Conservation (phyloP, 2,888 invertebrate species). For the Salpingus planirostris region DNA sequence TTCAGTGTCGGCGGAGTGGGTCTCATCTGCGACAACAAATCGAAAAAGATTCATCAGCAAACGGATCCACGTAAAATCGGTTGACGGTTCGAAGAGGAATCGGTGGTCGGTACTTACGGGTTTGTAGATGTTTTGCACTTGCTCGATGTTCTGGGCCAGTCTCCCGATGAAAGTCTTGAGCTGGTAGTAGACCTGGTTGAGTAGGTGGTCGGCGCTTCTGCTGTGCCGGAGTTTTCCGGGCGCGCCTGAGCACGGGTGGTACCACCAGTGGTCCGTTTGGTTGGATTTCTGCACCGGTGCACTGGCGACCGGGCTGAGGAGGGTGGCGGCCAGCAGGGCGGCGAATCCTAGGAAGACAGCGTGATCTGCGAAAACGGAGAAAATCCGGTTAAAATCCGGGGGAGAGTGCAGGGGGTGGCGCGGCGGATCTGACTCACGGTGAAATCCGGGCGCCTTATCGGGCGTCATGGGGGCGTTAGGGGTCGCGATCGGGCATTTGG, state of each 20-base stretch:
- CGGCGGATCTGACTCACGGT: slow-evolving; percentile 11
- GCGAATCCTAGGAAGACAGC: slow-evolving; percentile 5
- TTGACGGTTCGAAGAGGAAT: too few relatives aligned
- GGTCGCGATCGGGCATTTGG: slow-evolving; percentile 7
- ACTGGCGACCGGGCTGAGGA: slow-evolving; percentile 15
- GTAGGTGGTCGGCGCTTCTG: slow-evolving; percentile 20
- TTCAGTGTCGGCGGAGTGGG: background rate
- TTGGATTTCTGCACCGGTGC: slow-evolving; percentile 18
- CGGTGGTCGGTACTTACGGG: too few relatives aligned
- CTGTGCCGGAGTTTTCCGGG: slow-evolving; percentile 18
- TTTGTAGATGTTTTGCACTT: slow-evolving; percentile 12
- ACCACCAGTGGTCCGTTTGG: slow-evolving; percentile 20
- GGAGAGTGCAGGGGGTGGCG: slow-evolving; percentile 4
- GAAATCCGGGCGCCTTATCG: slow-evolving; percentile 8
- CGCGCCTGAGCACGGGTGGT: slow-evolving; percentile 21
- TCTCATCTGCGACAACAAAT: too few relatives aligned
- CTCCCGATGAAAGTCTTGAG: slow-evolving; percentile 18
- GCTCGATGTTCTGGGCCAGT: slow-evolving; percentile 16
- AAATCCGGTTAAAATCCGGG: slow-evolving; percentile 1
- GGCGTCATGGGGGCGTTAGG: slow-evolving; percentile 2
- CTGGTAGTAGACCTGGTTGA: slow-evolving; percentile 7
- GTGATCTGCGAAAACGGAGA: slow-evolving; percentile 1
- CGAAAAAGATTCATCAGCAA: too few relatives aligned
- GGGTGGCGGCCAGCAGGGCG: slow-evolving; percentile 5
- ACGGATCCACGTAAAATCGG: too few relatives aligned